A percentile compares a stretch with the other conserved stretches of the same genome.
phyloP scores from a whole-genome alignment of 2,113 vertebrate species.

The Oreochromis tanganicae region DNA sequence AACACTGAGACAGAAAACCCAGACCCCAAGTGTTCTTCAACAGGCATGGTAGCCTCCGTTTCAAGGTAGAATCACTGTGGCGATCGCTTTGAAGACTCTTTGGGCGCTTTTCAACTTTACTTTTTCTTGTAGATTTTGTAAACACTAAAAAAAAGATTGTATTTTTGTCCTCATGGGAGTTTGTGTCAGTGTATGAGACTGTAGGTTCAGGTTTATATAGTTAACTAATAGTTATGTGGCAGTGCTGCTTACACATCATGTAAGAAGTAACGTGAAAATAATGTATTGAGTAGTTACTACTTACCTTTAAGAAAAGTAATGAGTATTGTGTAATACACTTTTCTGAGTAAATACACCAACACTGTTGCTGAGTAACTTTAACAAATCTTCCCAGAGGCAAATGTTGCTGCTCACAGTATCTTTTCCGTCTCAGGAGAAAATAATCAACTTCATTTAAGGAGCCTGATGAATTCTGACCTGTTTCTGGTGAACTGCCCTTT shows the following conservation, averaged over 20 bases:
- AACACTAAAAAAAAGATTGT: background rate
- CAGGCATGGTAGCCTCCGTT: background rate
- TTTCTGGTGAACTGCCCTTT: background rate
- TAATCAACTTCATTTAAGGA: background rate
- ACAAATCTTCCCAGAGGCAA: background rate
- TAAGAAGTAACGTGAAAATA: background rate
- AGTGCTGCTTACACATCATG: background rate
- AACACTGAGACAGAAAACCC: background rate
- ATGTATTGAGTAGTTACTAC: background rate
- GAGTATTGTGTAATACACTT: background rate
- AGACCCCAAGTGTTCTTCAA: background rate
- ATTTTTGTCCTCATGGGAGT: background rate
- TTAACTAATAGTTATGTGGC: background rate
- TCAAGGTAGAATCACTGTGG: background rate
- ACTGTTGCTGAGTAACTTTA: background rate
- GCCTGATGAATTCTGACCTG: background rate
- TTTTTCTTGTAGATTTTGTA: background rate
- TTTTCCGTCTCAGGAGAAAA: background rate
- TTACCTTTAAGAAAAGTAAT: background rate
- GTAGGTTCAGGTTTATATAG: background rate
- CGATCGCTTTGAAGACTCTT: background rate
- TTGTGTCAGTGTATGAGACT: background rate
- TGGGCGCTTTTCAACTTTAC: background rate
- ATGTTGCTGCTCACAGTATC: background rate
- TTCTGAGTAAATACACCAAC: background rate